Base-by-base conservation (phyloP, 2,797 vertebrate species). In the Xenops minutus region DNA sequence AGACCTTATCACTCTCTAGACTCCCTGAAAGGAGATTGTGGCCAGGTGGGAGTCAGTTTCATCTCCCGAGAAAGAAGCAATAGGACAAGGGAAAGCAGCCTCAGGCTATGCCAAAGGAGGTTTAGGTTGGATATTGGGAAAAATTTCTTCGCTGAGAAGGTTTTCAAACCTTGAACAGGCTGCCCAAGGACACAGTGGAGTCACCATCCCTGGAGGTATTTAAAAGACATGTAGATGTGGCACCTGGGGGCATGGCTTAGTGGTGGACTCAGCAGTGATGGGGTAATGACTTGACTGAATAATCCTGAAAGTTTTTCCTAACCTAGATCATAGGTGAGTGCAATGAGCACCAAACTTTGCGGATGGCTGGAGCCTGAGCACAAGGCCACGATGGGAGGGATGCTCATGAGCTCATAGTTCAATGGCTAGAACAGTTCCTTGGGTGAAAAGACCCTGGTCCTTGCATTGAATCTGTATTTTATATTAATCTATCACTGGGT, bases 371-470 rank as follows among this genome's bases (percentile, higher is more conserved):
- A 44, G 34, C 0, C 4, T 37, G 37, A 85, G 15, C 44, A 29
- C 9, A 64, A 64, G 54, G 58, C 29, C 22, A 9, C 2, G 0
- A 2, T 1, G 11, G 23, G 27, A 75, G 14, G 10, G 41, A 32
- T 56, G 48, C 34, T 30, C 17, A 4, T 29, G 34, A 85, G 9
- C 29, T 75, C 58, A 24, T 1, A 56, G 17, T 15, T 11, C n/a
- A 14, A 6, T 12, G 15, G 18, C 17, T 56, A 61, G 23, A 51
- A 16, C 8, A 36, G 59, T 41, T 23, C 6, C 46, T 6, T 36
- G 36, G 17, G 49, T 74, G n/a, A 71, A 80, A 32, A 27, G 20
- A 32, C 67, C 11, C 37, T 34, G 29, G 3, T 32, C 11, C 32
- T 78, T 61, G 22, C 32, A 27, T 1, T 17, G 26, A 36, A 49